Evolutionary conservation across 1,140 invertebrate genomes (phyloP).

Genomic region (Neodiprion virginianus): DNA sequence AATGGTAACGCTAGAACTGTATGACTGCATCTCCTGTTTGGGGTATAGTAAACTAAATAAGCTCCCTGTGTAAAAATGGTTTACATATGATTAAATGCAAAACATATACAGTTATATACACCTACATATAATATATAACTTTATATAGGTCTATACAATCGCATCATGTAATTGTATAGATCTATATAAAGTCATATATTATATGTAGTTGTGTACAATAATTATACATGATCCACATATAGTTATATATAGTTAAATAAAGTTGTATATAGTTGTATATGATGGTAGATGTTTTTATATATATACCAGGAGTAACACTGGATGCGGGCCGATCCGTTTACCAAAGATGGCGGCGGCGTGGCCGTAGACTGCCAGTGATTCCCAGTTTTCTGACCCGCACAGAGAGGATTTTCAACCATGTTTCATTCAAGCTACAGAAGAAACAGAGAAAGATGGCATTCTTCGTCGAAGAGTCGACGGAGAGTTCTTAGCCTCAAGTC

Average conservation of each 20-base stretch:
- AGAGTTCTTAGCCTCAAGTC: neutral
- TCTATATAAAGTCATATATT: no score
- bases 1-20: neutral
- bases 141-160: no score
- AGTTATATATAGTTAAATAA: no score
- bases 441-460: neutral
- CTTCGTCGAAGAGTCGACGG: neutral
- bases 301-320: neutral
- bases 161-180: no score
- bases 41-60: neutral
- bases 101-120: no score
- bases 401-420: no score
- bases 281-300: neutral
- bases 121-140: no score
- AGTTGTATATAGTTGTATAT: no score
- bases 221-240: no score
- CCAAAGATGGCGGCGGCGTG: neutral
- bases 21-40: neutral
- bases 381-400: neutral
- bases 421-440: neutral
- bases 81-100: no score
- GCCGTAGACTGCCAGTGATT: neutral
- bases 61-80: no score
- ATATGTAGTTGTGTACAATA: no score
- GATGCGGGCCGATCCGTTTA: neutral